A percentile compares a stretch with the other conserved stretches of the same genome.
Conservation (phyloP, 1,140 invertebrate genomes). For the Ceratina australensis region DNA sequence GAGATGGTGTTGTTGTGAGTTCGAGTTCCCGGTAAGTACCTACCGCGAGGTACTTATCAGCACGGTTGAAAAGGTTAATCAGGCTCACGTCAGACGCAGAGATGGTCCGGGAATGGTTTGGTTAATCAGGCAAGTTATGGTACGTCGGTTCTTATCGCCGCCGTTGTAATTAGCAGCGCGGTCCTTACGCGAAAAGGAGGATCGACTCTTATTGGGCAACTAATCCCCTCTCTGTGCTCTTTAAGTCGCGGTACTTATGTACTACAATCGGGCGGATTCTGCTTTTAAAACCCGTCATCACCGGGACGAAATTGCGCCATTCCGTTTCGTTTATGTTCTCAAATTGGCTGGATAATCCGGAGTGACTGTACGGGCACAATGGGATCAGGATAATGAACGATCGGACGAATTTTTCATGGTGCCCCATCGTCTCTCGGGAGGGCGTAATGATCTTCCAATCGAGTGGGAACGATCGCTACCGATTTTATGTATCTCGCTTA, state of each 20-base stretch:
- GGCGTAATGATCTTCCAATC: no score
- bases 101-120: not conserved
- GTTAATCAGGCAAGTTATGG: conserved; percentile 26
- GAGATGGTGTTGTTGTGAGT: no score
- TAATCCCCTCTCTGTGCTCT: not conserved
- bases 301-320: not conserved
- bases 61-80: conserved; percentile 32
- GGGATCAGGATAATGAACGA: conserved; percentile 24
- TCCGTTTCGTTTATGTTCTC: conserved; percentile 31
- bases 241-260: no score
- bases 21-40: not conserved
- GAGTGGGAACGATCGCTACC: no score
- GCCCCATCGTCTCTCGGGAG: no score
- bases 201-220: not conserved
- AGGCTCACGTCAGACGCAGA: conserved; percentile 19
- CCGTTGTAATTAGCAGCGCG: conserved; percentile 22
- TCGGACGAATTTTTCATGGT: not conserved
- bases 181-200: not conserved
- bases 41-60: not conserved
- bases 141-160: conserved; percentile 11
- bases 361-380: not conserved
- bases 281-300: conserved; percentile 22
- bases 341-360: conserved; percentile 28
- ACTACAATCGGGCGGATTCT: conserved; percentile 10
- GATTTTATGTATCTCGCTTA: no score